Base-by-base conservation (phyloP, 1,140 invertebrate species). In the Cecropterus lyciades region DNA sequence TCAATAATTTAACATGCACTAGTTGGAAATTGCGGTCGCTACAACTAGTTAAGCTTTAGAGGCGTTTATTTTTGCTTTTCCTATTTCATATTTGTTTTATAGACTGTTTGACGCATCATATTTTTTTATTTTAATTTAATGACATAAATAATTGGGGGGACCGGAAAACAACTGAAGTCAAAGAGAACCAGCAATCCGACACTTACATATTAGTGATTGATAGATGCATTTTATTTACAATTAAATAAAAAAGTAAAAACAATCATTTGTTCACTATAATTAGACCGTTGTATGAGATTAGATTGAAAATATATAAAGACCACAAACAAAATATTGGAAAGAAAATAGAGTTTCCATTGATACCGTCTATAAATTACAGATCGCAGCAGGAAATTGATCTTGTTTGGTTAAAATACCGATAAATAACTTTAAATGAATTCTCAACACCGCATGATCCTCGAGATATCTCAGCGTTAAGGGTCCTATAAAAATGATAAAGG, bases 401-500 rank as follows among this genome's bases (percentile, higher is more conserved):
- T 77, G 76, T 80, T 80, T 83, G 73, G 78, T 83, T 83, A 75
- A 69, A 77, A 79, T 76, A 49, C 63, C 70, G 70, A 78, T 82
- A 82, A 80, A 78, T 80, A 59, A 73, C 68, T 65, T 62, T 13
- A 53, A 67, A 69, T 72, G 63, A 70, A 77, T 77, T 72, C 75
- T 48, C 70, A 72, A 30, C 70, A 45, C 73, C 59, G 67, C 72
- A 48, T 79, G 73, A 72, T 73, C 62, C 75, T 70, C 48, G 57
- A 65, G 65, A 68, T 76, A 75, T n/a, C n/a, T n/a, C 14, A 52
- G 65, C 69, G 69, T 16, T 70, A 67, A 74, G 68, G 55, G 14
- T 57, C 69, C 70, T 67, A 80, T 83, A 83, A 79, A 82, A 80
- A 80, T 80, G 78, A 80, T 83, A 69, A 72, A 83, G 68, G 70